Conservation (phyloP, 1,140 invertebrate genomes). For the Procambarus virginalis region DNA sequence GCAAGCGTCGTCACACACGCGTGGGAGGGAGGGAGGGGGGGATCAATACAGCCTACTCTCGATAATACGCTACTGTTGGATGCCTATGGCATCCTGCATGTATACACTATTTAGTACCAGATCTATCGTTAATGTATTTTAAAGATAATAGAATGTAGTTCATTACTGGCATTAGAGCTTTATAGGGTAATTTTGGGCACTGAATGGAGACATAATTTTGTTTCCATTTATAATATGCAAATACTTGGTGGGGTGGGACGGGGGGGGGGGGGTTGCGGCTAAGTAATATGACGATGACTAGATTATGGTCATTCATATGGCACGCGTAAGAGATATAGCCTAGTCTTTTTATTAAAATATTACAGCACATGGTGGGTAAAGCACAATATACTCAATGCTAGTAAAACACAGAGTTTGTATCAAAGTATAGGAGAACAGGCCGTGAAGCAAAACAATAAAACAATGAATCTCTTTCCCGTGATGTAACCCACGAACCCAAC, state of each 20-base stretch:
- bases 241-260: too few species aligned
- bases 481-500: too few species aligned
- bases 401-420: neutral
- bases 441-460: neutral
- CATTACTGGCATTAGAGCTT: too few species aligned
- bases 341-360: neutral
- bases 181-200: too few species aligned
- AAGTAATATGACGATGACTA: neutral
- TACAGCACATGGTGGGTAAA: neutral
- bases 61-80: neutral
- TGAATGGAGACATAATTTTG: too few species aligned
- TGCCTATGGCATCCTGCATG: neutral
- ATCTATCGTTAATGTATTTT: too few species aligned
- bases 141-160: too few species aligned
- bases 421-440: neutral
- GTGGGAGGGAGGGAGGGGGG: constrained; percentile 15
- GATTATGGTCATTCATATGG: neutral
- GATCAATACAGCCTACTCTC: constrained; percentile 51
- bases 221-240: too few species aligned
- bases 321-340: neutral
- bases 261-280: too few species aligned
- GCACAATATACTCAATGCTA: neutral
- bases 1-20: constrained; percentile 57
- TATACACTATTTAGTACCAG: too few species aligned
- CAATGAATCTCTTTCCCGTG: too few species aligned